phyloP scores from a whole-genome alignment of 2,888 invertebrate genomes.

The Exephanes ischioxanthus region DNA sequence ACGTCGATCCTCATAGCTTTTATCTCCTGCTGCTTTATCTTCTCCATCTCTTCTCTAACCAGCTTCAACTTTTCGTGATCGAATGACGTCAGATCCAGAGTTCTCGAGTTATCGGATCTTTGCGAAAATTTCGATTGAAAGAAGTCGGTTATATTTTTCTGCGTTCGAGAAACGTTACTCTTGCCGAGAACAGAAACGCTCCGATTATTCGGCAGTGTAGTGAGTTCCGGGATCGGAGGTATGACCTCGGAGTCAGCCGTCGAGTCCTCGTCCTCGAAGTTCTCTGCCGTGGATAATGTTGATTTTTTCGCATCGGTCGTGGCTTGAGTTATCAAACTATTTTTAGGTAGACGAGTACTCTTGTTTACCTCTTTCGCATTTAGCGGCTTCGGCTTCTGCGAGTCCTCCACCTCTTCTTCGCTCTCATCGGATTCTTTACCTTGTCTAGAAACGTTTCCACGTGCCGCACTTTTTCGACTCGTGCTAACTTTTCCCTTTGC shows the following conservation, averaged over 20 bases:
- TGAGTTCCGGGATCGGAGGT: background rate
- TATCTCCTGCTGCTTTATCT: constrained; percentile 47
- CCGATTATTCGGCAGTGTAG: background rate
- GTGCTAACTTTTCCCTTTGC: background rate
- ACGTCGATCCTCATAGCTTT: constrained; percentile 9
- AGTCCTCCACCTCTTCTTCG: constrained; percentile 23
- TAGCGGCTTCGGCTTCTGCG: background rate
- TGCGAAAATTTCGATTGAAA: constrained; percentile 49
- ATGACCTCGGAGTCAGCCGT: constrained; percentile 5
- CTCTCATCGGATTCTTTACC: background rate
- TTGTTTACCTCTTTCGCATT: background rate
- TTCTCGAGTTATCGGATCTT: constrained; percentile 15
- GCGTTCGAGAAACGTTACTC: constrained; percentile 11
- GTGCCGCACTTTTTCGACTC: background rate
- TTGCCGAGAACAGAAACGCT: background rate
- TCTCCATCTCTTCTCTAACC: constrained; percentile 26
- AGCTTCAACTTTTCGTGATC: constrained; percentile 29
- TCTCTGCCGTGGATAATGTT: constrained; percentile 3
- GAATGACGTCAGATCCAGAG: background rate
- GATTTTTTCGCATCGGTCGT: background rate
- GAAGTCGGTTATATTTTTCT: constrained; percentile 52
- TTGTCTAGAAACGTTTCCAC: background rate
- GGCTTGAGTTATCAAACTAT: background rate
- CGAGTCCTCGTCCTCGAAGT: background rate
- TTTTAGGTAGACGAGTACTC: background rate